Conservation (phyloP, 1,140 invertebrate genomes). For the Ostrea edulis region DNA sequence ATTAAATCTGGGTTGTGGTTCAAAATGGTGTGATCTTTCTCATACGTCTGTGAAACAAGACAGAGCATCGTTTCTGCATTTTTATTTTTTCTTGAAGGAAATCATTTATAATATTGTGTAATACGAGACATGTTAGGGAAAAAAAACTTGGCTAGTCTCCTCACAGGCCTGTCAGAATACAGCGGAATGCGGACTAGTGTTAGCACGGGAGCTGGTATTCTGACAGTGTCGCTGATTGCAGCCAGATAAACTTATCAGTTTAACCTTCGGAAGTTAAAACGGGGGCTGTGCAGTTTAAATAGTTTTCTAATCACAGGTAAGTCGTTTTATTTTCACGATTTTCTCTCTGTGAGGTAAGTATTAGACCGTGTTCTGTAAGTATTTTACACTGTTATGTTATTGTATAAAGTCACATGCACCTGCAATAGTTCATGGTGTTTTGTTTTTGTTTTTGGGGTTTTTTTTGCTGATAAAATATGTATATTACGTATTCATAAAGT, state of each 20-base stretch:
- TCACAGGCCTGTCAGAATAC: not conserved
- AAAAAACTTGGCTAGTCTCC: not conserved
- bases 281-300: not conserved
- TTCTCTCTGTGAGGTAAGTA: not conserved
- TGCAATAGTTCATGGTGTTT: too few relatives aligned
- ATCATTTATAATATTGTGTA: slow-evolving; percentile 34
- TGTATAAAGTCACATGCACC: too few relatives aligned
- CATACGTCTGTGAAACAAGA: not conserved
- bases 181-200: not conserved
- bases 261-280: slow-evolving; percentile 10
- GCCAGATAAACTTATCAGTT: slow-evolving; percentile 25
- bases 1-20: not conserved
- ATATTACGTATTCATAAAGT: too few relatives aligned
- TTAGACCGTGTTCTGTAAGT: too few relatives aligned
- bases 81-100: slow-evolving; percentile 1
- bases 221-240: slow-evolving; percentile 2
- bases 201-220: not conserved
- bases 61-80: not conserved
- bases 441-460: too few relatives aligned
- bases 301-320: not conserved
- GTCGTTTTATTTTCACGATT: not conserved
- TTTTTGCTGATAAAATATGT: too few relatives aligned
- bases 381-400: too few relatives aligned
- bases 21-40: not conserved
- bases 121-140: not conserved